Percentiles rank a stretch among this genome's conserved stretches.
Evolutionary conservation across 2,797 vertebrate species (phyloP).

Genomic region (Balearica regulorum): DNA sequence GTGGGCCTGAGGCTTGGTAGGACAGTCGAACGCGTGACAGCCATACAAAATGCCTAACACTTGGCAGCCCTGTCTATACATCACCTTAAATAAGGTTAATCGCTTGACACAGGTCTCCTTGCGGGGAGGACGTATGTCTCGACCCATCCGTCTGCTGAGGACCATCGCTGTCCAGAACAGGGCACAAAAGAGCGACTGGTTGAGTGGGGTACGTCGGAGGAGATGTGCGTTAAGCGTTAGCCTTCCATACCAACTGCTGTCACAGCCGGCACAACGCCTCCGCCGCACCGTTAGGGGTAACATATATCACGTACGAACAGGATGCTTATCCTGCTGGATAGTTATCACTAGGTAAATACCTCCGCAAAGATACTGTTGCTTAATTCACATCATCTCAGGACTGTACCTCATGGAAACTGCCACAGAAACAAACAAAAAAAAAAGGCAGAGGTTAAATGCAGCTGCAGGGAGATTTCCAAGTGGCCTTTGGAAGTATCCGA

Average conservation of each 20-base stretch:
- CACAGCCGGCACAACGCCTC: not conserved
- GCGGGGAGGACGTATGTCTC: not conserved
- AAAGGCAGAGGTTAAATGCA: not conserved
- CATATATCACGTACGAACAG: accelerated
- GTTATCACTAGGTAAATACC: not conserved
- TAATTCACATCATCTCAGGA: accelerated
- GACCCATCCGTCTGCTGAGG: not conserved
- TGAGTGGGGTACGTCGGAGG: accelerated
- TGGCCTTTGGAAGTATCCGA: not conserved
- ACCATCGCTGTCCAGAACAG: not conserved
- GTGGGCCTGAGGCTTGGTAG: not conserved
- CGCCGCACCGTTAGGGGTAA: accelerated
- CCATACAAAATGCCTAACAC: accelerated
- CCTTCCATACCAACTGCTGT: not conserved
- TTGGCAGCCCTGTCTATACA: not conserved
- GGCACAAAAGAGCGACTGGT: accelerated
- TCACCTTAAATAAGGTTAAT: not conserved
- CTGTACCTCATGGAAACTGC: accelerated
- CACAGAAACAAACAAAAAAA: accelerated
- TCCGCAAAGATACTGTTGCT: not conserved
- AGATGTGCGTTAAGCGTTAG: accelerated
- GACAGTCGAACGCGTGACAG: not conserved
- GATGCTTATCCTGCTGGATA: not conserved
- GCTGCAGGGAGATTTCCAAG: not conserved
- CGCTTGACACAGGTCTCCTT: not conserved